Conservation (phyloP, 2,888 invertebrate species). For the Stenichneumon culpator region DNA sequence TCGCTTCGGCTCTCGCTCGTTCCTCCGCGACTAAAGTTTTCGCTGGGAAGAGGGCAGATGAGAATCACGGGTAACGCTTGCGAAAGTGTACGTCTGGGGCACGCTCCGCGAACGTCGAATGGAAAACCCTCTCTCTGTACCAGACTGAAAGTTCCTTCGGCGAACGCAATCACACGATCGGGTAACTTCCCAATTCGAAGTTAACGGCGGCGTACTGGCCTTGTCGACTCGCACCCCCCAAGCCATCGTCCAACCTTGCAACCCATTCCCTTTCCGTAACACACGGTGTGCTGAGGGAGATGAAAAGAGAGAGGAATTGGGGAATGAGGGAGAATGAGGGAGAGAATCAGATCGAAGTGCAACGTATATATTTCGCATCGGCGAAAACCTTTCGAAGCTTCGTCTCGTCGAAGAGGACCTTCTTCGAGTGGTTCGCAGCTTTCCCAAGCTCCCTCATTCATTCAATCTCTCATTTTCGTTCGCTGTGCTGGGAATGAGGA, state of each 20-base stretch:
- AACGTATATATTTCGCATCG: constrained; percentile 29
- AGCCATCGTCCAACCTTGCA: constrained; percentile 21
- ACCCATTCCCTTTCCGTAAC: constrained; percentile 36
- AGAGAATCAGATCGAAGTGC: constrained; percentile 14
- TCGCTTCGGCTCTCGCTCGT: constrained; percentile 40
- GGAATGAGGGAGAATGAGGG: neutral
- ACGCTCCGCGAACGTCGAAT: constrained; percentile 51
- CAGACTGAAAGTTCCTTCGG: constrained; percentile 64
- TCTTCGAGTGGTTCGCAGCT: constrained; percentile 46
- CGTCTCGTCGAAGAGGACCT: constrained; percentile 33
- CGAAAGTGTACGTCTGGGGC: constrained; percentile 47
- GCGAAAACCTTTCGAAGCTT: constrained; percentile 19
- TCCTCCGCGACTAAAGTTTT: constrained; percentile 56
- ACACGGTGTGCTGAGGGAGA: constrained; percentile 4
- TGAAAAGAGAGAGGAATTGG: neutral
- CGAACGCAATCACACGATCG: constrained; percentile 82
- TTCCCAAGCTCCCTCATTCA: constrained; percentile 24
- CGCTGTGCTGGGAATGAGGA: constrained; percentile 7
- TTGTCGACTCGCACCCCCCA: constrained; percentile 66
- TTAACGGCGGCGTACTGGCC: constrained; percentile 76
- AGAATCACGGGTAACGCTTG: constrained; percentile 44
- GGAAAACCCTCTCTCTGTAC: constrained; percentile 53
- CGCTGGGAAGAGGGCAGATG: constrained; percentile 24
- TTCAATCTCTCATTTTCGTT: constrained; percentile 55
- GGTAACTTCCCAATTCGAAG: constrained; percentile 81